A percentile compares a stretch with the other conserved stretches of the same genome.
These are phyloP conservation scores for Ceratina calcarata DNA, from an alignment of 1,140 invertebrate species.

Conservation along the genomic window DNA sequence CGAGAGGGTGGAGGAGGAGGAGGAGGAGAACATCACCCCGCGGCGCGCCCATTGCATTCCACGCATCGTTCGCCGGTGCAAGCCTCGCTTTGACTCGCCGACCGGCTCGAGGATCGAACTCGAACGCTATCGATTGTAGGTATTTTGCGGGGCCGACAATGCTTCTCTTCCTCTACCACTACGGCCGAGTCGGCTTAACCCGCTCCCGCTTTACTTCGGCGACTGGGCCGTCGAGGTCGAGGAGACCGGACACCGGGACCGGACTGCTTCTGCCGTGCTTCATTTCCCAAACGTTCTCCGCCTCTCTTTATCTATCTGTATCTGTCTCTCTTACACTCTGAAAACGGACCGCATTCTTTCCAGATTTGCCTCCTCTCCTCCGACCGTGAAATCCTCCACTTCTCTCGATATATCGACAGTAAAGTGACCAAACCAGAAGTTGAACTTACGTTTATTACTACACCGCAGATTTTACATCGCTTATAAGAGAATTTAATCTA, in stretches of 20 bases:
- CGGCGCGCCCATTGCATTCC: slow-evolving; percentile 76
- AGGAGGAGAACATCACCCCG: slow-evolving; percentile 39
- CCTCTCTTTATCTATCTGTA: not conserved
- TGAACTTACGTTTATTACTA: no score
- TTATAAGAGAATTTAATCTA: no score
- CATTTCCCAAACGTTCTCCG: slow-evolving; percentile 12
- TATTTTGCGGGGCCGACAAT: slow-evolving; percentile 64
- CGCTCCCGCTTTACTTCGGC: slow-evolving; percentile 37
- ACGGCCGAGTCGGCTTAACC: slow-evolving; percentile 28
- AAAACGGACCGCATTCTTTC: slow-evolving; percentile 26
- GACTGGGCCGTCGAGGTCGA: slow-evolving; percentile 36
- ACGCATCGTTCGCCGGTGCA: slow-evolving; percentile 69
- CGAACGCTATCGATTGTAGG: slow-evolving; percentile 71
- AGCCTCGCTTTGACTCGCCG: slow-evolving; percentile 71
- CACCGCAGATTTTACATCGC: no score
- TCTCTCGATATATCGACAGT: not conserved
- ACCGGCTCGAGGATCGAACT: slow-evolving; percentile 69
- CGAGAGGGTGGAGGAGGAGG: not conserved
- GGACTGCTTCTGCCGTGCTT: slow-evolving; percentile 1
- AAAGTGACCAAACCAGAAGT: no score
- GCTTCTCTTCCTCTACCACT: slow-evolving; percentile 4
- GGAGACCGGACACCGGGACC: not conserved
- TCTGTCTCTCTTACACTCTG: not conserved
- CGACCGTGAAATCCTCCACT: not conserved
- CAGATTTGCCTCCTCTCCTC: slow-evolving; percentile 3